A percentile compares a stretch with the other conserved stretches of the same genome.
phyloP scores from a whole-genome alignment of 2,888 invertebrate species.

The Argyresthia goedartella region DNA sequence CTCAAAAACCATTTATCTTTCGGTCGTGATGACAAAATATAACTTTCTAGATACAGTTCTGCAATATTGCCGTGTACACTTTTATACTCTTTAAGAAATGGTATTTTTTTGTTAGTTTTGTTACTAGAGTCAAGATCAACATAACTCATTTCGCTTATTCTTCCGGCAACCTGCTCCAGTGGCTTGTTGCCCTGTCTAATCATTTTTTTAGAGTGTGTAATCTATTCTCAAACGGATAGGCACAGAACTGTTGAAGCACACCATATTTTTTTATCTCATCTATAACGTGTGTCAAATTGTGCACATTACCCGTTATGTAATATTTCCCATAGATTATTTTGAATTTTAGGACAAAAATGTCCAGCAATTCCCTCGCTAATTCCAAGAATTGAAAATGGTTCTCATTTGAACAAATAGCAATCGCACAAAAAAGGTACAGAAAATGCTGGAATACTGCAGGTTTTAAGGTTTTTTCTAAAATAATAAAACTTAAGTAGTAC shows the following conservation, averaged over 20 bases:
- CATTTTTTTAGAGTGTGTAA: slow-evolving; percentile 5
- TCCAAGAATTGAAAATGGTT: slow-evolving; percentile 5
- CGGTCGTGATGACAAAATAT: too few species aligned
- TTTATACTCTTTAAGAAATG: too few species aligned
- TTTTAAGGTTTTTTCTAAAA: slow-evolving; percentile 9
- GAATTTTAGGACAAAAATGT: slow-evolving; percentile 11
- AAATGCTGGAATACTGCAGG: slow-evolving; percentile 11
- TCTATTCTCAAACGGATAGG: slow-evolving; percentile 7
- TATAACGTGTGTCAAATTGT: slow-evolving; percentile 12
- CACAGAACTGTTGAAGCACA: slow-evolving; percentile 6
- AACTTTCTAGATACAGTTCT: too few species aligned
- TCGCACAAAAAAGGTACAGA: slow-evolving; percentile 11
- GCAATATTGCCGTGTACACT: too few species aligned
- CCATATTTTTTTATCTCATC: slow-evolving; percentile 12
- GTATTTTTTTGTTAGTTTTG: neutral
- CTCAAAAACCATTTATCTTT: too few species aligned
- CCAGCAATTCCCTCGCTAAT: slow-evolving; percentile 10
- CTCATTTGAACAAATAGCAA: slow-evolving; percentile 13
- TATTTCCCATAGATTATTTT: slow-evolving; percentile 10
- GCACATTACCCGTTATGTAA: slow-evolving; percentile 14
- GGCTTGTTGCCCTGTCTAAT: slow-evolving; percentile 9
- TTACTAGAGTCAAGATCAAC: neutral
- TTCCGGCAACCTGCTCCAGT: slow-evolving; percentile 10
- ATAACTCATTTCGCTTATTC: slow-evolving; percentile 3
- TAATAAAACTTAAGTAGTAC: slow-evolving; percentile 13